Evolutionary conservation across 2,888 invertebrate genomes (phyloP), one percentile per base, ranked within the genome.

Genomic region (Hypolimnas misippus): DNA sequence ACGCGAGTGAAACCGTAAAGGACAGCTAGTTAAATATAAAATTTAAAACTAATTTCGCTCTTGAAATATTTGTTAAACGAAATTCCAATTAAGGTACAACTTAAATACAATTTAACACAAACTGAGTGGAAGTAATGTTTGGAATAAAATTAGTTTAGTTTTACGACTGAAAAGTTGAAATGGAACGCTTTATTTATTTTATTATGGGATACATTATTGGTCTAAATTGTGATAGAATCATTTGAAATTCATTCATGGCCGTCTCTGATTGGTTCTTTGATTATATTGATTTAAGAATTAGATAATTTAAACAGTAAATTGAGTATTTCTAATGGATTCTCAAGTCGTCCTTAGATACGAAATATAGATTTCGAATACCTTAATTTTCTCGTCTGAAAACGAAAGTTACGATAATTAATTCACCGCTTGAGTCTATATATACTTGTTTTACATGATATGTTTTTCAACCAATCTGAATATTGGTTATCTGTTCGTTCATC

Each of bases 61-160:
- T 21, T 33, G 31, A 33, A 50, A 51, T 17, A 38, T 35, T 57
- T 5, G 2, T n/a, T 8, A 52, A 59, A 54, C 53, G 50, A 53
- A 64, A 42, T 66, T 59, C 50, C 55, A 56, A 66, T 56, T 66
- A 55, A 33, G 46, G 51, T 49, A 19, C 42, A 62, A 62, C 19
- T 64, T 33, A 31, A 46, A 61, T 63, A 42, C 51, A 63, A 63
- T 63, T 62, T 29, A 44, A 61, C 56, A 63, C 53, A 55, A 63
- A 57, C 54, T 59, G 21, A 49, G 57, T 10, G 53, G 21, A 55
- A 57, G 52, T 58, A 40, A 29, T 38, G 7, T 40, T n/a, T 31
- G 56, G n/a, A 46, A 31, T 46, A n/a, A n/a, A n/a, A n/a, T n/a
- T n/a, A n/a, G n/a, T n/a, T n/a, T n/a, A n/a, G n/a, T n/a, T n/a